A percentile compares a stretch with the other conserved stretches of the same genome.
These are phyloP conservation scores for Amia ocellicauda DNA, from an alignment of 2,113 vertebrate genomes.

Conservation along the genomic window DNA sequence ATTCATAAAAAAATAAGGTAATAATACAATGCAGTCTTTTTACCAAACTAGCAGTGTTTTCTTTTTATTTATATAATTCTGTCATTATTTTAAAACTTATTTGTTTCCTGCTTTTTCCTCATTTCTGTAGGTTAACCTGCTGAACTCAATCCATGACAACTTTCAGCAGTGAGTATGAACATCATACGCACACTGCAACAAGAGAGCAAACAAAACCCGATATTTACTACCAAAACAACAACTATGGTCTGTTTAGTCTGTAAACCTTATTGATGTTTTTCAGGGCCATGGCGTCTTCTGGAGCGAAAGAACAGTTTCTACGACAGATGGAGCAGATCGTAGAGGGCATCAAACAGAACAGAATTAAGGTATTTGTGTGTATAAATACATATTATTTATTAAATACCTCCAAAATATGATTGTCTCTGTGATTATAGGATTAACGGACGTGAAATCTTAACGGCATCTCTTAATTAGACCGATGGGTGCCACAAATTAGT, in stretches of 20 bases:
- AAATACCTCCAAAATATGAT: neutral
- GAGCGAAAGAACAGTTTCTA: conserved; percentile 90
- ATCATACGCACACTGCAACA: too few species aligned
- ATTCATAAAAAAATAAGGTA: neutral
- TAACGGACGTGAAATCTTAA: neutral
- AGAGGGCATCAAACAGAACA: conserved; percentile 94
- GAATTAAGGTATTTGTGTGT: conserved; percentile 96
- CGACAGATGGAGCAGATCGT: conserved; percentile 98
- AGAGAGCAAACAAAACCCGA: too few species aligned
- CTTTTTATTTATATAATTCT: too few species aligned
- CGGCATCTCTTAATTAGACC: neutral
- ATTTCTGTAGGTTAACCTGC: conserved; percentile 78
- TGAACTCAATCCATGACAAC: conserved; percentile 97
- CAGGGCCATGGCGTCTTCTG: conserved; percentile 92
- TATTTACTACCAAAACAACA: too few species aligned
- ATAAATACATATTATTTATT: conserved; percentile 13
- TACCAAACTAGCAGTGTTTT: too few species aligned
- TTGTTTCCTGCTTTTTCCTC: conserved; percentile 15
- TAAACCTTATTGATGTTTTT: conserved; percentile 31
- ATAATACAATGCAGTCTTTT: neutral
- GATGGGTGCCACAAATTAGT: neutral
- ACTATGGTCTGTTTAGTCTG: neutral
- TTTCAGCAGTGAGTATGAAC: conserved; percentile 89
- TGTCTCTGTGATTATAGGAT: neutral
- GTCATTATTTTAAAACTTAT: too few species aligned